Base-by-base conservation (phyloP, 2,113 vertebrate species). In the Galbula dea region DNA sequence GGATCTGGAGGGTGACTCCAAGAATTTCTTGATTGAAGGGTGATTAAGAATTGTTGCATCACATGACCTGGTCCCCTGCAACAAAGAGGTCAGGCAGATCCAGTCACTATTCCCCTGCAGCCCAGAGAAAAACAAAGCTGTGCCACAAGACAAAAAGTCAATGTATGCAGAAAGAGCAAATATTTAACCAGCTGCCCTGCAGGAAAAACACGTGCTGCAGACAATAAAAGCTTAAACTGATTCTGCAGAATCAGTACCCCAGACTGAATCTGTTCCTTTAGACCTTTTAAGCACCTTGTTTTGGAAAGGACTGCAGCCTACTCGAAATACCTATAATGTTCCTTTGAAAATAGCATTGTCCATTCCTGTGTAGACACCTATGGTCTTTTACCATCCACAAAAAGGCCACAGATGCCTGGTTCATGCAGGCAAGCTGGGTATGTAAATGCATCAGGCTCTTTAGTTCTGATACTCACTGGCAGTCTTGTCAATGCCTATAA, bases 1-100 rank as follows among this genome's bases (percentile, higher is more conserved):
- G 1, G 99, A 99, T 73, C 99, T 98, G 7, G 99, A 99, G 15
- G 99, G 99, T 3, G 98, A 99, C 91, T 99, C 99, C 97, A 99
- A 95, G 96, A 99, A 99, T 62, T 98, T 99, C 90, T 99, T 98
- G 96, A 99, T 98, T 90, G 99, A 98, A 61, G 99, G 99, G 96
- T 99, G 99, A 97, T 99, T 99, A 88, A 99, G 97, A 94, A 98
- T 98, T 39, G 98, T 98, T 0, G 98, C 67, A 92, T 99, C 99
- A 41, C 97, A 97, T 1, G 98, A 97, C 95, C 98, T 99, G 54
- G 98, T 96, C 26, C 97, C 97, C 98, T 99, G 90, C 27, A 97
- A 97, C 0, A 46, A 69, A 93, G 46, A 91, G 26, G 24, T 63
- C 27, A 62, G 68, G 26, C 43, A 92, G 12, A 81, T 39, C 29